Percentiles rank a stretch among this genome's conserved stretches.
Evolutionary conservation across 2,113 vertebrate genomes (phyloP).

Genomic region (Charadrius vociferus): DNA sequence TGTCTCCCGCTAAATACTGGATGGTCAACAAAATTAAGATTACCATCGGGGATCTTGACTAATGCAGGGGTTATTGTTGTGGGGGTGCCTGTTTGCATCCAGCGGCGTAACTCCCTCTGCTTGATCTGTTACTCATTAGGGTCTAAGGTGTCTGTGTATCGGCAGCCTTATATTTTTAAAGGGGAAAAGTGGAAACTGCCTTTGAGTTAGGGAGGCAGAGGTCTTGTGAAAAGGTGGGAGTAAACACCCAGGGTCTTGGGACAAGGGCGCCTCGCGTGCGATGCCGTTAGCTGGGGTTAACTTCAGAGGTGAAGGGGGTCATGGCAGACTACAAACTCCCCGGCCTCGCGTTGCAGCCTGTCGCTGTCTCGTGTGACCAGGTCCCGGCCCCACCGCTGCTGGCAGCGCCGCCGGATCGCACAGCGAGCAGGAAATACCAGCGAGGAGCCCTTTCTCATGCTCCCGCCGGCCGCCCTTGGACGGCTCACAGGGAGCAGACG

Average conservation of each 20-base stretch:
- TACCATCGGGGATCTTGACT: conserved; percentile 19
- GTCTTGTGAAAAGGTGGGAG: neutral
- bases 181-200: neutral
- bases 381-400: neutral
- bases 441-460: conserved; percentile 67
- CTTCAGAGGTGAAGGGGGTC: neutral
- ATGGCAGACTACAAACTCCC: accelerated
- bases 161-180: neutral
- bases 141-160: neutral
- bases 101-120: neutral
- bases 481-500: neutral
- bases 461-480: conserved; percentile 23
- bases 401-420: neutral
- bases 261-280: accelerated
- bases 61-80: neutral
- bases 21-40: conserved; percentile 45
- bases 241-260: neutral
- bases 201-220: neutral
- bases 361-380: neutral
- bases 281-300: neutral
- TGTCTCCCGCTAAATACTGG: conserved; percentile 23
- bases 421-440: conserved; percentile 57
- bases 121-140: neutral
- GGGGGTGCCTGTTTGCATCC: conserved; percentile 6
- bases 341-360: accelerated